Conservation (phyloP, 2,888 invertebrate genomes). For the Volucella inanis region DNA sequence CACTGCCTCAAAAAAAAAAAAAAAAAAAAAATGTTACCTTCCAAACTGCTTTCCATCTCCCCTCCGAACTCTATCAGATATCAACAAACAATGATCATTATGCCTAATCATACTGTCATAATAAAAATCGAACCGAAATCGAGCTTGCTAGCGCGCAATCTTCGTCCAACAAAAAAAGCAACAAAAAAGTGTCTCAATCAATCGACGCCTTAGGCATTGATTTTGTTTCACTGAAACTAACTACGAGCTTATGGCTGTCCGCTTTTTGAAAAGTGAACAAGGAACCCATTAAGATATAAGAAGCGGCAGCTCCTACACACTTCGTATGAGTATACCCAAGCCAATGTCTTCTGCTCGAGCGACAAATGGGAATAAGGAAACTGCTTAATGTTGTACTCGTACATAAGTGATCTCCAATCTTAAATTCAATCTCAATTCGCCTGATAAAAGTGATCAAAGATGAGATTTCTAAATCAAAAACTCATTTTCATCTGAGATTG, state of each 20-base stretch:
- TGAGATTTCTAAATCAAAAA: slow-evolving; percentile 69
- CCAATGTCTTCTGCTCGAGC: slow-evolving; percentile 43
- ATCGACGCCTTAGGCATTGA: slow-evolving; percentile 70
- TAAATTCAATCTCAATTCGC: slow-evolving; percentile 55
- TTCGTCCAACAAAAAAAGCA: slow-evolving; percentile 31
- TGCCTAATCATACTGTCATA: slow-evolving; percentile 83
- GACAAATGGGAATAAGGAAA: slow-evolving; percentile 54
- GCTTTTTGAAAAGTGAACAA: slow-evolving; percentile 13
- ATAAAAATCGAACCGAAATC: slow-evolving; percentile 75
- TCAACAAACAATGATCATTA: slow-evolving; percentile 67
- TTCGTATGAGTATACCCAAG: not conserved
- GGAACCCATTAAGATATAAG: slow-evolving; percentile 54
- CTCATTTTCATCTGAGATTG: slow-evolving; percentile 50
- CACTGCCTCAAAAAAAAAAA: too few relatives aligned
- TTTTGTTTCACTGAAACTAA: slow-evolving; percentile 52
- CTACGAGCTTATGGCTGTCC: slow-evolving; percentile 5
- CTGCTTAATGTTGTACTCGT: slow-evolving; percentile 46
- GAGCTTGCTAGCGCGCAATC: slow-evolving; percentile 64
- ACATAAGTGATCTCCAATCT: slow-evolving; percentile 58
- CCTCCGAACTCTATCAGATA: slow-evolving; percentile 7
- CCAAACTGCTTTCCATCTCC: slow-evolving; percentile 1
- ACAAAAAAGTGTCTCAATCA: slow-evolving; percentile 67
- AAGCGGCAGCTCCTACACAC: slow-evolving; percentile 15
- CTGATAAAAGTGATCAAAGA: slow-evolving; percentile 65
- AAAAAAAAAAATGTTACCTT: slow-evolving; percentile 32